Evolutionary conservation across 2,113 vertebrate species (phyloP).

Genomic region (Sterrhoptilus dennistouni): DNA sequence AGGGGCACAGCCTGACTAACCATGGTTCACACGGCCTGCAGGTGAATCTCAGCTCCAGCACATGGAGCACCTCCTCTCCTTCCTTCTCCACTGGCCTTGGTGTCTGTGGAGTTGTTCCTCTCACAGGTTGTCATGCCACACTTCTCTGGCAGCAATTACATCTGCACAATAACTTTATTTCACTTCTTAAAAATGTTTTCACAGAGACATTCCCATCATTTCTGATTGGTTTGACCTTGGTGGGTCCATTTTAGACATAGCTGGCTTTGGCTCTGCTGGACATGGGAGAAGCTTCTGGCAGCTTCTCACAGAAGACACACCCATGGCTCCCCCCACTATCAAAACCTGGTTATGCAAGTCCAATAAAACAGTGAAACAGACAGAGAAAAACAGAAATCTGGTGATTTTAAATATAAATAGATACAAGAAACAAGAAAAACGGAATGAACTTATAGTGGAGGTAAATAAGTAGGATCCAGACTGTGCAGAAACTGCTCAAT

Average conservation of each 20-base stretch:
- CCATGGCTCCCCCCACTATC: neutral
- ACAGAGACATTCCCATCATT: neutral
- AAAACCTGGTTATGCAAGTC: neutral
- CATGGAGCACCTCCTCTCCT: accelerated
- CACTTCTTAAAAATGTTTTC: neutral
- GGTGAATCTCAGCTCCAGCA: neutral
- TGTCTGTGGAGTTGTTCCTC: neutral
- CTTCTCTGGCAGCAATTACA: neutral
- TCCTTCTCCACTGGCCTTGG: neutral
- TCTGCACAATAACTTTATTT: accelerated
- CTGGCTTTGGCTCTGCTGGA: neutral
- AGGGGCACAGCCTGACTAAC: neutral
- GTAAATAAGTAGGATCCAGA: neutral
- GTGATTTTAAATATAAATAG: neutral
- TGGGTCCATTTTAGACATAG: accelerated
- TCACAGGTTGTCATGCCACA: neutral
- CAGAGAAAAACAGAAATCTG: neutral
- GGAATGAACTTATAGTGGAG: neutral
- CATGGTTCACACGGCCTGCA: neutral
- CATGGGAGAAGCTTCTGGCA: neutral
- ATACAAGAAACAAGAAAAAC: neutral
- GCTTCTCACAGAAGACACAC: neutral
- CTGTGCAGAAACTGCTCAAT: neutral
- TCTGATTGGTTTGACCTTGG: neutral
- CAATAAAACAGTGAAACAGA: neutral